These are phyloP conservation scores for Corvus moneduloides DNA, from an alignment of 2,113 vertebrate genomes.

Conservation along the genomic window DNA sequence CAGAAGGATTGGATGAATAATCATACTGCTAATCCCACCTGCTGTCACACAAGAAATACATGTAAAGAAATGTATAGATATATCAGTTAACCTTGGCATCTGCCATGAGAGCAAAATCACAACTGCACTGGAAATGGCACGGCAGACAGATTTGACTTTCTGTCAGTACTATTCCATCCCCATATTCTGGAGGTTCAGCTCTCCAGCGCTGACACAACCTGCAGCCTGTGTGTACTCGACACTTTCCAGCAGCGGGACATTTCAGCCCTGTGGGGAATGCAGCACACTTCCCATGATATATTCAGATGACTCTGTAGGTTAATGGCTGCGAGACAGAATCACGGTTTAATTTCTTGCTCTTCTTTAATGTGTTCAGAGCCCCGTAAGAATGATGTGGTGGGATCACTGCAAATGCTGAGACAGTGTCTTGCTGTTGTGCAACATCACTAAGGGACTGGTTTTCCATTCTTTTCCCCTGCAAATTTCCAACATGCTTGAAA, in stretches of 20 bases:
- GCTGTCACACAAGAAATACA: slow-evolving; percentile 29
- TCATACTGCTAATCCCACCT: slow-evolving; percentile 31
- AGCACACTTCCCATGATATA: not conserved
- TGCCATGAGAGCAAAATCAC: not conserved
- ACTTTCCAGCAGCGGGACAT: not conserved
- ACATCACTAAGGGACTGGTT: not conserved
- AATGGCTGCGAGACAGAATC: not conserved
- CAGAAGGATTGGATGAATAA: slow-evolving; percentile 43
- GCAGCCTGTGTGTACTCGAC: not conserved
- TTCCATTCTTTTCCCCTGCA: not conserved
- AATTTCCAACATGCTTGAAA: not conserved
- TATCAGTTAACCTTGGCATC: not conserved
- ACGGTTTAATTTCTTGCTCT: not conserved
- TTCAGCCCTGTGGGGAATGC: not conserved
- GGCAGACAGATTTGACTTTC: not conserved
- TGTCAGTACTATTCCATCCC: not conserved
- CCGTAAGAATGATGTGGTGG: not conserved
- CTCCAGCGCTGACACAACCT: not conserved
- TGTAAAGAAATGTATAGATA: slow-evolving; percentile 13
- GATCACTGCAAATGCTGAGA: not conserved
- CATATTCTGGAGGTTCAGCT: not conserved
- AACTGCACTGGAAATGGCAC: not conserved
- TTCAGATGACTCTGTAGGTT: not conserved
- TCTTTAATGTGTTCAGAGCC: not conserved
- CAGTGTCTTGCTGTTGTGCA: not conserved